Base-by-base conservation (phyloP, 2,113 vertebrate genomes). In the Ceuthmochares aereus region DNA sequence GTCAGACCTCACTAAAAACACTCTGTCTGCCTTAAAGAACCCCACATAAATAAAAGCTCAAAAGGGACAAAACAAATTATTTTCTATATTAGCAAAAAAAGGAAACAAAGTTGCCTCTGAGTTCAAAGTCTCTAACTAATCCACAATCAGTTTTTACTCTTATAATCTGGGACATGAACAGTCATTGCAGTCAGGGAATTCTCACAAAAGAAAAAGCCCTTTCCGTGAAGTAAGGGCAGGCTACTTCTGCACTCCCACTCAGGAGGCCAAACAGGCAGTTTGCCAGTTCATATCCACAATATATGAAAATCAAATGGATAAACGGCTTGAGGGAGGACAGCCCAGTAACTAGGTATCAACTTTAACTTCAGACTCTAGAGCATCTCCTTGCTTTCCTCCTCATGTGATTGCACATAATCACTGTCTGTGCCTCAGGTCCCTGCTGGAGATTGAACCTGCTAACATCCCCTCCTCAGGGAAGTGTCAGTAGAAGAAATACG, bases 391-490 rank as follows among this genome's bases (percentile, higher is more conserved):
- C 14, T 51, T 84, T 37, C 62, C 1, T 63, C 59, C 66, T 55
- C 40, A 32, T 6, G 6, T 30, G 32, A 68, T n/a, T 21, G 49
- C 4, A 13, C 0, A 0, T 17, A 37, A 66, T 49, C 37, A 69
- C n/a, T 13, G 21, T 13, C 34, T 79, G 51, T 69, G 67, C 18
- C 23, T 79, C 52, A 68, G 26, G 68, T 40, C 30, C 32, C 14
- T 4, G 1, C 0, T 25, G n/a, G 9, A 76, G 27, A 42, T 1
- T 51, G 23, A 80, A 56, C 11, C 47, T 70, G 58, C 32, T 49
- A 49, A 76, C 16, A 42, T 6, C 17, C 21, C 45, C 20, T 43
- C 13, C 27, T 37, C 13, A 4, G 34, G 8, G 19, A 83, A 19
- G 10, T 18, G 30, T 8, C 52, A 63, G 34, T 49, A 83, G 62